phyloP scores from a whole-genome alignment of 1,140 invertebrate genomes.

The Orussus abietinus region DNA sequence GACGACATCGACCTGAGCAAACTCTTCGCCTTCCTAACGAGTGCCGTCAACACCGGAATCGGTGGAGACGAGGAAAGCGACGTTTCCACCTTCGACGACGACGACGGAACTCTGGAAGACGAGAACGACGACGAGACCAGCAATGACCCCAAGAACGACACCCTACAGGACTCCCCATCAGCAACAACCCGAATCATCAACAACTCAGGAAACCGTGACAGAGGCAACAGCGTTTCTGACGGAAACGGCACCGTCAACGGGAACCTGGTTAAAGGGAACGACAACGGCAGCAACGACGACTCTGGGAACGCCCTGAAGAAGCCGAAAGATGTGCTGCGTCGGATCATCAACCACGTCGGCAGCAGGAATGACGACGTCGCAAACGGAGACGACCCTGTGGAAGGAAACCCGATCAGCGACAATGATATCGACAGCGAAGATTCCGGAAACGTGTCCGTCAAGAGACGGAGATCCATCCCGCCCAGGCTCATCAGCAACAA shows the following conservation, averaged over 20 bases:
- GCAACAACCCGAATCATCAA: constrained; percentile 9
- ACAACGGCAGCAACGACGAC: constrained; percentile 6
- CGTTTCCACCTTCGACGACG: not conserved
- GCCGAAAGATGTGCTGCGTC: not conserved
- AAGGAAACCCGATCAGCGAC: constrained; percentile 6
- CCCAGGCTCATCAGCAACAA: not conserved
- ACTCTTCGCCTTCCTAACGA: not conserved
- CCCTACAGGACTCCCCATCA: too few relatives aligned
- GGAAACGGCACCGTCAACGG: constrained; percentile 6
- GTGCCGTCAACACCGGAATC: not conserved
- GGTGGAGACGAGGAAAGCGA: not conserved
- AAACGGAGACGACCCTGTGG: not conserved
- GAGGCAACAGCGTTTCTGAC: constrained; percentile 5
- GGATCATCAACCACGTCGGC: constrained; percentile 7
- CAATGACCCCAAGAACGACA: not conserved
- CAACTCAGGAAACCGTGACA: constrained; percentile 8
- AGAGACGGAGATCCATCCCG: not conserved
- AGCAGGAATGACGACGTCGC: constrained; percentile 4
- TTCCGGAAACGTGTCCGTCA: not conserved
- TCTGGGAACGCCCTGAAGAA: constrained; percentile 8
- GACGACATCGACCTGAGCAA: not conserved
- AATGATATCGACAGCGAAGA: constrained; percentile 3
- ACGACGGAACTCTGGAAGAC: constrained; percentile 3
- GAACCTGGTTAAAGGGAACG: constrained; percentile 12
- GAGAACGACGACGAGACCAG: constrained; percentile 7